Conservation (phyloP, 2,797 vertebrate species). For the Sylvia borin region DNA sequence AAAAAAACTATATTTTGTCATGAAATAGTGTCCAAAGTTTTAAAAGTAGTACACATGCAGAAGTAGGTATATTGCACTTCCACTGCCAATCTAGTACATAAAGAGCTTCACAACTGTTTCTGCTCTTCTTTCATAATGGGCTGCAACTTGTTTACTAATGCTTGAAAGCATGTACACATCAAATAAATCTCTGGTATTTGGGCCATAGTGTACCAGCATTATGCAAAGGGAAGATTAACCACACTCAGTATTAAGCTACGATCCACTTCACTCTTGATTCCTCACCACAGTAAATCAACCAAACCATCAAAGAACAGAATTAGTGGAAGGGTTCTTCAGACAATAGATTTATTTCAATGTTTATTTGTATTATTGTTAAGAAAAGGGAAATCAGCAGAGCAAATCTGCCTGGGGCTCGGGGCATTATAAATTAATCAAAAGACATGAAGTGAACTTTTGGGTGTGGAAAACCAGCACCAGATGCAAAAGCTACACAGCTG, state of each 20-base stretch:
- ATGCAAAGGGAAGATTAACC: slow-evolving; percentile 65
- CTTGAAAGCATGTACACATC: slow-evolving; percentile 69
- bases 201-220: slow-evolving; percentile 60
- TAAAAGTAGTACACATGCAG: not conserved
- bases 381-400: slow-evolving; percentile 39
- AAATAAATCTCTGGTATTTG: slow-evolving; percentile 71
- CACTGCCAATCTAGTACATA: not conserved
- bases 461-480: slow-evolving; percentile 15
- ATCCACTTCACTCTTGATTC: slow-evolving; percentile 63
- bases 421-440: slow-evolving; percentile 17
- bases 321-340: slow-evolving; percentile 18
- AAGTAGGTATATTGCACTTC: not conserved
- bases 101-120: slow-evolving; percentile 18
- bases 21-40: not conserved
- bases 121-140: slow-evolving; percentile 68
- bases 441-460: not conserved
- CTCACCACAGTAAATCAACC: slow-evolving; percentile 31
- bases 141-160: slow-evolving; percentile 64
- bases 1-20: not conserved
- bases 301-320: slow-evolving; percentile 58
- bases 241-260: slow-evolving; percentile 31
- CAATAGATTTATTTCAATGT: slow-evolving; percentile 35
- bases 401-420: not conserved
- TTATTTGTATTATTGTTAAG: slow-evolving; percentile 34
- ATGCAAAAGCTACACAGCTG: not conserved